Conservation (phyloP, 2,888 invertebrate species). For the Lagria hirta region DNA sequence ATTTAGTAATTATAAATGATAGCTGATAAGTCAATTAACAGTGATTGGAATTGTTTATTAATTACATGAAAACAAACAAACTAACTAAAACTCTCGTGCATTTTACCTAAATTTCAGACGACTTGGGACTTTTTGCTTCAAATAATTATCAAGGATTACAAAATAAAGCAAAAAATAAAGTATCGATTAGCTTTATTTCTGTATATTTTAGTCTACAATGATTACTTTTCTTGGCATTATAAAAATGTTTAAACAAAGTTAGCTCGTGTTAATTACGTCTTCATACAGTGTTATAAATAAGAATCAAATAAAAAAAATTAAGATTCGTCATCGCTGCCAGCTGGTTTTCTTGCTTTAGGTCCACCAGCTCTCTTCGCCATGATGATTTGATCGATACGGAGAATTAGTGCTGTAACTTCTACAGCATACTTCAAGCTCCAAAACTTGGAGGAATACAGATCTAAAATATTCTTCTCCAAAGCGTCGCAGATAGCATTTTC, state of each 20-base stretch:
- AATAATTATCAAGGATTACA: no score
- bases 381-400: conserved; percentile 96
- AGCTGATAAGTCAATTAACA: no score
- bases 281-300: conserved; percentile 4
- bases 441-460: conserved; percentile 81
- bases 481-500: conserved; percentile 75
- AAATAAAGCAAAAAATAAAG: no score
- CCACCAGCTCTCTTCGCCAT: conserved; percentile 98
- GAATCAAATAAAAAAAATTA: conserved; percentile 31
- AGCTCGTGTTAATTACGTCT: conserved; percentile 7
- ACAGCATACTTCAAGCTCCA: conserved; percentile 97
- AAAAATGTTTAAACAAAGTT: conserved; percentile 14
- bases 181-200: no score
- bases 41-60: no score
- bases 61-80: no score
- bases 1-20: no score
- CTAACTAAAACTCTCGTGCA: no score
- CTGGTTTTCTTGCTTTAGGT: conserved; percentile 73
- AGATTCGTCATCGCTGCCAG: conserved; percentile 71
- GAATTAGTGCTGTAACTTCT: conserved; percentile 86
- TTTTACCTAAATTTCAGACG: no score
- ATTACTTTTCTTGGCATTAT: no score
- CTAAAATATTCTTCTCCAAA: conserved; percentile 74
- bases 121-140: no score
- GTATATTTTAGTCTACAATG: no score